A percentile compares a stretch with the other conserved stretches of the same genome.
phyloP scores from a whole-genome alignment of 2,888 invertebrate genomes.

The Habroteleia sp. region DNA sequence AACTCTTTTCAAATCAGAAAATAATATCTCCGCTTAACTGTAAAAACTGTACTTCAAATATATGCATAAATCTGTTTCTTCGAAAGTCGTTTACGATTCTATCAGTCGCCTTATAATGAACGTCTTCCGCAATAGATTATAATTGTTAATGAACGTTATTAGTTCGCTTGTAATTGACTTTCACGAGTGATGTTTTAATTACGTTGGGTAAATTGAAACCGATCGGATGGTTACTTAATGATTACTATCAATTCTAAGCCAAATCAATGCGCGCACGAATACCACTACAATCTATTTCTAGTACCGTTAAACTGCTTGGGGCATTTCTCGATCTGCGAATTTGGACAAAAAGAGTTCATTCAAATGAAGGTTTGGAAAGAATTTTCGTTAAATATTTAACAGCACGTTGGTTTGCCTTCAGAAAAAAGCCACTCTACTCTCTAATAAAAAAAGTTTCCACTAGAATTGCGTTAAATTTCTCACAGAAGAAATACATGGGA shows the following conservation, averaged over 20 bases:
- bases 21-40: slow-evolving; percentile 33
- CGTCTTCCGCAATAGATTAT: slow-evolving; percentile 46
- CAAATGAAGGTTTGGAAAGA: background rate
- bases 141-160: slow-evolving; percentile 52
- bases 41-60: slow-evolving; percentile 46
- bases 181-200: slow-evolving; percentile 52
- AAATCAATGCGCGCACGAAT: slow-evolving; percentile 5
- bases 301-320: slow-evolving; percentile 46
- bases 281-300: slow-evolving; percentile 31
- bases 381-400: slow-evolving; percentile 20
- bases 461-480: slow-evolving; percentile 36
- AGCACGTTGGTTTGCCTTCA: background rate
- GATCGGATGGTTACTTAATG: slow-evolving; percentile 30
- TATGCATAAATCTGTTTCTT: slow-evolving; percentile 49
- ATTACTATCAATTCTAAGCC: slow-evolving; percentile 10
- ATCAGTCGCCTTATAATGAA: slow-evolving; percentile 29
- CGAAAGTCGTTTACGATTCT: slow-evolving; percentile 43
- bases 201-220: slow-evolving; percentile 22
- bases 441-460: too few relatives aligned
- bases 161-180: slow-evolving; percentile 40
- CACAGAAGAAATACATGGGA: slow-evolving; percentile 34
- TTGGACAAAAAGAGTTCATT: slow-evolving; percentile 21
- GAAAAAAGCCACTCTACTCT: too few relatives aligned
- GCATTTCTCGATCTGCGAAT: slow-evolving; percentile 32
- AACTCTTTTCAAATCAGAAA: slow-evolving; percentile 23